Percentiles rank a stretch among this genome's conserved stretches.
These are phyloP conservation scores for Champsocephalus esox DNA, from an alignment of 2,797 vertebrate species.

Conservation along the genomic window DNA sequence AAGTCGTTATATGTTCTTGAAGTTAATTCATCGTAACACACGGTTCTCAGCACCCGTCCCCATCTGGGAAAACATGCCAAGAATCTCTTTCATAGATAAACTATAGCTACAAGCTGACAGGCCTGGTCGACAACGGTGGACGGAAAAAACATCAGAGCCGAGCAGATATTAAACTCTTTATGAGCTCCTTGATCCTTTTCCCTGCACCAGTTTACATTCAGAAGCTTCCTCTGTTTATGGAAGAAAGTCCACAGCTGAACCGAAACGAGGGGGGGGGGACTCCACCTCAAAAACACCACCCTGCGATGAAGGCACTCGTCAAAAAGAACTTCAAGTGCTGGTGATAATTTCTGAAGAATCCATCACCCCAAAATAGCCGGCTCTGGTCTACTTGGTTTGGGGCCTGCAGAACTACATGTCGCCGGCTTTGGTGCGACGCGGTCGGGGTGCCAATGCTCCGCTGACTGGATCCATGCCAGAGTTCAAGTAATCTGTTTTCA, in stretches of 20 bases:
- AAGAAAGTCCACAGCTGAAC: conserved; percentile 45
- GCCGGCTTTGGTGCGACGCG: conserved; percentile 27
- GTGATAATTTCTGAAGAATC: conserved; percentile 47
- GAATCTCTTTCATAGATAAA: conserved; percentile 47
- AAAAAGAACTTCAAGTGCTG: conserved; percentile 34
- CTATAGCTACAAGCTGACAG: neutral
- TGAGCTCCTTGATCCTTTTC: conserved; percentile 37
- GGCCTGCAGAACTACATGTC: conserved; percentile 22
- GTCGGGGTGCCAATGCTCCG: conserved; percentile 29
- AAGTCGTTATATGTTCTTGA: neutral
- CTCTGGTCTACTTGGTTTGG: conserved; percentile 8
- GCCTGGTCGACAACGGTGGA: neutral
- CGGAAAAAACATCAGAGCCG: neutral
- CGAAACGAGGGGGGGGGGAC: neutral
- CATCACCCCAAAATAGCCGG: conserved; percentile 37
- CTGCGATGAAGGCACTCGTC: conserved; percentile 28
- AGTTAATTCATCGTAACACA: conserved; percentile 5
- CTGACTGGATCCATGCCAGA: conserved; percentile 54
- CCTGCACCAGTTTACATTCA: conserved; percentile 59
- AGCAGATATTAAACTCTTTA: conserved; percentile 14
- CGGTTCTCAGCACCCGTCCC: neutral
- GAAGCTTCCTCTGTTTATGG: conserved; percentile 69
- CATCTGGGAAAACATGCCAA: conserved; percentile 3
- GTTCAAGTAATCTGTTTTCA: conserved; percentile 65
- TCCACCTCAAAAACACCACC: conserved; percentile 53